Evolutionary conservation across 2,113 vertebrate genomes (phyloP).

Genomic region (Psettodes erumei): DNA sequence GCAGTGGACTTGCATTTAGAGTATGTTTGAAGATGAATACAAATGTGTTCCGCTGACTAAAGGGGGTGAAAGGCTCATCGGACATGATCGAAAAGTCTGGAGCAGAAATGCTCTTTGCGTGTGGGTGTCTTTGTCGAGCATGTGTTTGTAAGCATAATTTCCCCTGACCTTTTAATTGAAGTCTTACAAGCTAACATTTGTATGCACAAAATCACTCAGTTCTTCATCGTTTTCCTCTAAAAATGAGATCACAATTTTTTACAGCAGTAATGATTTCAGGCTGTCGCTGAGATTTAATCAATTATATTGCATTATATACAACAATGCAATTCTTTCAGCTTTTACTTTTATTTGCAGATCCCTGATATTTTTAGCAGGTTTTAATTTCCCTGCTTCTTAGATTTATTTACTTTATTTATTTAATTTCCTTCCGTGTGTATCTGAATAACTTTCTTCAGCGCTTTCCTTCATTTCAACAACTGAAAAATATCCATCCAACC

Average conservation of each 20-base stretch:
- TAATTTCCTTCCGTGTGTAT: conserved; percentile 13
- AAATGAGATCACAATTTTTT: background rate
- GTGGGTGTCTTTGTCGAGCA: conserved; percentile 23
- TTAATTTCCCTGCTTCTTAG: background rate
- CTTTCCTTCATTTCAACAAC: conserved; percentile 44
- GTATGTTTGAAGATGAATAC: conserved; percentile 83
- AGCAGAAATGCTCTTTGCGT: conserved; percentile 47
- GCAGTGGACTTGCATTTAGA: conserved; percentile 82
- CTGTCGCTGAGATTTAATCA: background rate
- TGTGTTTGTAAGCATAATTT: conserved; percentile 58
- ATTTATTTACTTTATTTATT: background rate
- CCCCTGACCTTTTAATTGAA: conserved; percentile 69
- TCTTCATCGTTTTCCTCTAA: background rate
- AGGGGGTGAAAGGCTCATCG: conserved; percentile 67
- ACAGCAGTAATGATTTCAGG: background rate
- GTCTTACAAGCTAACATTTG: conserved; percentile 33
- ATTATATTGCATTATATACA: background rate
- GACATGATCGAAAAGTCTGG: conserved; percentile 74
- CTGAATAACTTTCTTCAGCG: conserved; percentile 36
- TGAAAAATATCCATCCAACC: conserved; percentile 38
- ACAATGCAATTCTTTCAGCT: background rate
- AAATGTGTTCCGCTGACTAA: conserved; percentile 74
- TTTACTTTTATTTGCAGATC: background rate
- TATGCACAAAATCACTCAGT: conserved; percentile 32
- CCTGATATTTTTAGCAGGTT: background rate